phyloP scores from a whole-genome alignment of 1,140 invertebrate genomes.

The Stenopsyche tienmushanensis region DNA sequence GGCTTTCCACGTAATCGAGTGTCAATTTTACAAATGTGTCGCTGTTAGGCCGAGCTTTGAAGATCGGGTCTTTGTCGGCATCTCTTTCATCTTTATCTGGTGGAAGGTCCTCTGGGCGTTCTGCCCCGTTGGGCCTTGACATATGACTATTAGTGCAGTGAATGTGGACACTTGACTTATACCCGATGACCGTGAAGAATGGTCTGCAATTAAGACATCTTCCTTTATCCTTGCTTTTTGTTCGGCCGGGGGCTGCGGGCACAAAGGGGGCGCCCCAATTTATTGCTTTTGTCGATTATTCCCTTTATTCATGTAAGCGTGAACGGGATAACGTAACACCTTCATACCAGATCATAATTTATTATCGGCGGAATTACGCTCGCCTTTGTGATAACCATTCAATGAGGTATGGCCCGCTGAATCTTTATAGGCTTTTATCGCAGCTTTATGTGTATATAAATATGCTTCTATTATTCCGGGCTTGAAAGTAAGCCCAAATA shows the following conservation, averaged over 20 bases:
- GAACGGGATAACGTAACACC: conserved; percentile 19
- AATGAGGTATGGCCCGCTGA: conserved; percentile 2
- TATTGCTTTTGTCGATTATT: conserved; percentile 30
- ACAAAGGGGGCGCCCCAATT: conserved; percentile 23
- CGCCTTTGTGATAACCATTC: neutral
- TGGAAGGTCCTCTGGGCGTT: neutral
- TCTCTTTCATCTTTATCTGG: neutral
- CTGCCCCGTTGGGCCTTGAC: neutral
- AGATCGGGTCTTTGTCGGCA: neutral
- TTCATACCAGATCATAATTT: conserved; percentile 31
- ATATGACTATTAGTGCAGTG: neutral
- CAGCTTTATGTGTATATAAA: neutral
- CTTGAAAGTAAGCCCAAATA: neutral
- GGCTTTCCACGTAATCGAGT: neutral
- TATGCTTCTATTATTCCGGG: neutral
- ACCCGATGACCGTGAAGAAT: neutral
- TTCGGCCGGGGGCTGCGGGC: neutral
- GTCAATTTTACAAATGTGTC: conserved; percentile 1
- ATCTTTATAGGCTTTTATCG: conserved; percentile 1
- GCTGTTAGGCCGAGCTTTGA: neutral
- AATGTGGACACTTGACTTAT: neutral
- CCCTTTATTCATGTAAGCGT: conserved; percentile 23
- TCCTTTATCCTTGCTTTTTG: neutral
- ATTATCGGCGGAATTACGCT: conserved; percentile 19
- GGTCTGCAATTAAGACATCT: conserved; percentile 3